These are phyloP conservation scores for Tribolium freemani DNA, from an alignment of 2,888 invertebrate species.

Conservation along the genomic window DNA sequence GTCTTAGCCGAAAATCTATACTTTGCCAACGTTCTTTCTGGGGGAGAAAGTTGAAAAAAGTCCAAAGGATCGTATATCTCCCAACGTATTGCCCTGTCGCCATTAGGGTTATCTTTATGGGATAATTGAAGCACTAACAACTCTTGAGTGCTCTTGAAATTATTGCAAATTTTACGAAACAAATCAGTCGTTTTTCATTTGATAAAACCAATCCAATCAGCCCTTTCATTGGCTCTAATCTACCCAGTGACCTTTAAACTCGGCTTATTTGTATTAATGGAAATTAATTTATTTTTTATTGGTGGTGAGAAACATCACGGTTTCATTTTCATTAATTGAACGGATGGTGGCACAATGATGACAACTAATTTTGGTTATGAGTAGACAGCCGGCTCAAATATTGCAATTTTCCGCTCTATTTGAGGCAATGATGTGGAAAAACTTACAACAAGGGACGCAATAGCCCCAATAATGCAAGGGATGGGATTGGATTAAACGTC, in stretches of 20 bases:
- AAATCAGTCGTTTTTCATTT: not conserved
- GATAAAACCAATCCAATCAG: too few species aligned
- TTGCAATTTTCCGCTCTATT: conserved; percentile 14
- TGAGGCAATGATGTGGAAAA: conserved; percentile 4
- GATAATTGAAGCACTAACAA: conserved; percentile 32
- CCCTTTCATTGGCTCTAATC: too few species aligned
- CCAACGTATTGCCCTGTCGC: conserved; percentile 31
- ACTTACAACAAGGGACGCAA: conserved; percentile 1
- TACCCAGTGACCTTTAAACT: not conserved
- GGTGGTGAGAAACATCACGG: not conserved
- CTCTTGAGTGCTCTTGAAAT: not conserved
- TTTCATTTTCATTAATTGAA: not conserved
- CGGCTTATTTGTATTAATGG: not conserved
- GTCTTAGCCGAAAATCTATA: conserved; percentile 63
- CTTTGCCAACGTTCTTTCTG: conserved; percentile 44
- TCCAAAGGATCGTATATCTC: conserved; percentile 50
- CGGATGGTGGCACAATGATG: not conserved
- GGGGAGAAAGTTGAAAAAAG: conserved; percentile 48
- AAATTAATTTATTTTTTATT: not conserved
- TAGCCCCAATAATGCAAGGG: conserved; percentile 5
- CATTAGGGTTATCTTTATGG: conserved; percentile 37
- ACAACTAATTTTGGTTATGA: not conserved
- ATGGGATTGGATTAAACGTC: conserved; percentile 1
- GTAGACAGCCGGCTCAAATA: conserved; percentile 1
- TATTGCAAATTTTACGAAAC: not conserved